phyloP scores from a whole-genome alignment of 2,113 vertebrate genomes.

The Prionailurus bengalensis region DNA sequence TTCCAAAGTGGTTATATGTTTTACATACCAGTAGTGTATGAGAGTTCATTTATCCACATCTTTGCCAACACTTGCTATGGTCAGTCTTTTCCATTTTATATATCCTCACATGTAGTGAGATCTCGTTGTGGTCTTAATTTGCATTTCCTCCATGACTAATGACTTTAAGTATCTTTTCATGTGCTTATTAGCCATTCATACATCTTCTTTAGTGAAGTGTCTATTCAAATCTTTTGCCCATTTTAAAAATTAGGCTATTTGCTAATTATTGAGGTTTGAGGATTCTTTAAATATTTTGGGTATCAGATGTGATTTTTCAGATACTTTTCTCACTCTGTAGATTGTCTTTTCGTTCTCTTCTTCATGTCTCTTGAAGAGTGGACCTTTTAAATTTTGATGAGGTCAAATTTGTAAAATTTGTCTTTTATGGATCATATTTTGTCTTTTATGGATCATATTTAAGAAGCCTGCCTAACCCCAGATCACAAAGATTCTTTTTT shows the following conservation, averaged over 20 bases:
- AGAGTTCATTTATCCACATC: neutral
- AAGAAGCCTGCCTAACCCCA: neutral
- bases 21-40: neutral
- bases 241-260: neutral
- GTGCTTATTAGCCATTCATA: neutral
- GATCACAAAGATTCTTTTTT: neutral
- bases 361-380: neutral
- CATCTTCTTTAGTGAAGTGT: neutral
- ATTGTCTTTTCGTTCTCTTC: neutral
- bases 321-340: conserved; percentile 1
- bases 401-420: neutral
- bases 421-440: neutral
- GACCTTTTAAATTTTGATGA: neutral
- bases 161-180: neutral
- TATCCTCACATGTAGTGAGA: neutral
- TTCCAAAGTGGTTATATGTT: neutral
- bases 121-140: neutral
- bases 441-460: neutral
- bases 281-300: neutral
- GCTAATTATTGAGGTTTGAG: neutral
- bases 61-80: neutral
- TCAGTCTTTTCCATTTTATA: neutral
- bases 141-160: neutral
- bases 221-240: neutral
- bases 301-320: neutral